Evolutionary conservation across 2,797 vertebrate genomes (phyloP).

Genomic region (Sebastes diaconus): DNA sequence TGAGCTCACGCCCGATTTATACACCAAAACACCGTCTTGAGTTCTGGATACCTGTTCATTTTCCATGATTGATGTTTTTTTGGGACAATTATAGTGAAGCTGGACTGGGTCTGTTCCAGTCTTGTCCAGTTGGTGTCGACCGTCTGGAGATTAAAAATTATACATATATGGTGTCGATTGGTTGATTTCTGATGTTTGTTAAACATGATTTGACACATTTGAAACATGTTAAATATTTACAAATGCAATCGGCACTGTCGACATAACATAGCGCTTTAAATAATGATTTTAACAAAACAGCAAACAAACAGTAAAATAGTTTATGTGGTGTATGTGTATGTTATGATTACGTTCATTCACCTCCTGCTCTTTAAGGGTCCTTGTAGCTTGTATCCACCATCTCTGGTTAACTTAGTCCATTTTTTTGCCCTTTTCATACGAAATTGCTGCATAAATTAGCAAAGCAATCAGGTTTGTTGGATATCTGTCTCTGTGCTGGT

Average conservation of each 20-base stretch:
- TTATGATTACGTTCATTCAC: background rate
- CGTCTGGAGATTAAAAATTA: background rate
- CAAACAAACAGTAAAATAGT: background rate
- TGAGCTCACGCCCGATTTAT: background rate
- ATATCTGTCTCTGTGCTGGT: too few species aligned
- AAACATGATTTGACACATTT: background rate
- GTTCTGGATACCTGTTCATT: background rate
- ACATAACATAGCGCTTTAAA: too few species aligned
- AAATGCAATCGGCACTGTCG: background rate
- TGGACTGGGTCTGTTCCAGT: background rate
- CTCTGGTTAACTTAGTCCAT: too few species aligned
- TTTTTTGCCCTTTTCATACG: too few species aligned
- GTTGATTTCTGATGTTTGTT: background rate
- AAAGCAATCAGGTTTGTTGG: too few species aligned
- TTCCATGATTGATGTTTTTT: background rate
- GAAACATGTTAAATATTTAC: background rate
- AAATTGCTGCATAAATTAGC: too few species aligned
- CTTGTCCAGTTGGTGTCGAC: background rate
- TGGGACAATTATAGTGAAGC: background rate
- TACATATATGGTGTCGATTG: background rate
- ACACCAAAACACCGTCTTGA: background rate
- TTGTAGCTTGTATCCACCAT: background rate
- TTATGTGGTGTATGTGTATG: background rate
- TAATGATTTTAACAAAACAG: too few species aligned
- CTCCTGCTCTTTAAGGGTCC: background rate